Conservation (phyloP, 2,113 vertebrate genomes). For the Malurus alboscapulatus region DNA sequence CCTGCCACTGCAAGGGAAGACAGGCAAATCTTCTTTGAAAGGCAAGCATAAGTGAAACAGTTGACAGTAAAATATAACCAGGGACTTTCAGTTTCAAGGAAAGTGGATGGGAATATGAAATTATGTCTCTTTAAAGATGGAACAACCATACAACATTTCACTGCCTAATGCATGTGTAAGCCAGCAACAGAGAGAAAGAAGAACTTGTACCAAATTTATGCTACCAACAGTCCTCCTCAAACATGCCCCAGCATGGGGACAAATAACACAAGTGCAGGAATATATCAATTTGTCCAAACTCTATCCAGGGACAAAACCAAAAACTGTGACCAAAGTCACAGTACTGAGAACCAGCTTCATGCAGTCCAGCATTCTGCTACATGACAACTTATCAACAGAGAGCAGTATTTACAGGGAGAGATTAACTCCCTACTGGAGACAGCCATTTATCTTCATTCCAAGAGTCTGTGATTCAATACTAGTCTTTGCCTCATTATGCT, state of each 20-base stretch:
- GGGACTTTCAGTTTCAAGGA: not conserved
- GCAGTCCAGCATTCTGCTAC: not conserved
- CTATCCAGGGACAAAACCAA: not conserved
- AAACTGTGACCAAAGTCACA: not conserved
- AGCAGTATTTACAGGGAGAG: not conserved
- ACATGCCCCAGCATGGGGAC: fast-evolving
- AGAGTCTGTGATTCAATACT: not conserved
- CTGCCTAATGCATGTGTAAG: not conserved
- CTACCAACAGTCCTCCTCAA: not conserved
- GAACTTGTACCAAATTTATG: not conserved
- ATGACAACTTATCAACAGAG: not conserved
- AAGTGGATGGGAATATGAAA: not conserved
- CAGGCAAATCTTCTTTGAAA: not conserved
- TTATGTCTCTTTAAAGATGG: not conserved
- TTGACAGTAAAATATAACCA: not conserved
- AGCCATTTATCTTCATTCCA: not conserved
- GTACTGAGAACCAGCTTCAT: not conserved
- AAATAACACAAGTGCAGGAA: not conserved
- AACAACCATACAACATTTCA: not conserved
- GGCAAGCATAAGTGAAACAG: not conserved
- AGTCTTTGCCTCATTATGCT: not conserved
- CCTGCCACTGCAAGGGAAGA: not conserved
- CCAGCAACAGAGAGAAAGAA: not conserved
- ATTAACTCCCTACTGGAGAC: not conserved
- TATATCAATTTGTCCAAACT: not conserved